Percentiles rank a stretch among this genome's conserved stretches.
These are phyloP conservation scores for Scaptomyza graminum DNA, from an alignment of 1,140 invertebrate genomes.

Conservation along the genomic window DNA sequence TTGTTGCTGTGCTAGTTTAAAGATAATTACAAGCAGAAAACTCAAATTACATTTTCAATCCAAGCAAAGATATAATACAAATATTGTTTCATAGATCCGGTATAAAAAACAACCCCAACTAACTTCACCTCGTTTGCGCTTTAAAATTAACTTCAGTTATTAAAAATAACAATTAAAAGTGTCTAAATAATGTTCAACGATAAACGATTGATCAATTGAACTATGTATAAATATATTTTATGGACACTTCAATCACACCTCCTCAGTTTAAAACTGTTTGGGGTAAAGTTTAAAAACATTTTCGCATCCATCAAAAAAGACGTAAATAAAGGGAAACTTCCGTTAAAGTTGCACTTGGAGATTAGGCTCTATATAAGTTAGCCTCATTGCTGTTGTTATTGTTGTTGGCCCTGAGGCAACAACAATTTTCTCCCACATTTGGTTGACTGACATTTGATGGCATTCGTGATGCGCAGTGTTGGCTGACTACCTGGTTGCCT, in stretches of 20 bases:
- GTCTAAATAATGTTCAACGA: too few relatives aligned
- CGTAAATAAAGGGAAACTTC: slow-evolving; percentile 38
- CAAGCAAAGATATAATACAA: neutral
- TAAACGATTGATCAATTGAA: too few relatives aligned
- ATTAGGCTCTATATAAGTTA: slow-evolving; percentile 20
- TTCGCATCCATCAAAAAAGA: slow-evolving; percentile 8
- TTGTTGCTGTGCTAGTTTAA: slow-evolving; percentile 3
- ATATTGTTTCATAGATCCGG: too few relatives aligned
- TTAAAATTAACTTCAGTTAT: too few relatives aligned
- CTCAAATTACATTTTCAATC: too few relatives aligned
- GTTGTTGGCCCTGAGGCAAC: slow-evolving; percentile 32
- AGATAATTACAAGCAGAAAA: too few relatives aligned
- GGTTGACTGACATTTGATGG: slow-evolving; percentile 76
- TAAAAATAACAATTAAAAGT: too few relatives aligned
- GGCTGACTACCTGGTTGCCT: slow-evolving; percentile 12
- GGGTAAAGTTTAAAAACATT: neutral
- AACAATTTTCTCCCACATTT: slow-evolving; percentile 51
- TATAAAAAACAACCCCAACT: too few relatives aligned
- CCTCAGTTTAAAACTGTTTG: neutral
- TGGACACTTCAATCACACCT: neutral
- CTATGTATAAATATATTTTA: too few relatives aligned
- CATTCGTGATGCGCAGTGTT: slow-evolving; percentile 69
- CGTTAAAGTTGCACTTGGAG: slow-evolving; percentile 7
- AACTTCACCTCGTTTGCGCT: too few relatives aligned
- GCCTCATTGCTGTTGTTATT: slow-evolving; percentile 4